Evolutionary conservation across 2,888 invertebrate species (phyloP).

Genomic region (Polyploca ridens): DNA sequence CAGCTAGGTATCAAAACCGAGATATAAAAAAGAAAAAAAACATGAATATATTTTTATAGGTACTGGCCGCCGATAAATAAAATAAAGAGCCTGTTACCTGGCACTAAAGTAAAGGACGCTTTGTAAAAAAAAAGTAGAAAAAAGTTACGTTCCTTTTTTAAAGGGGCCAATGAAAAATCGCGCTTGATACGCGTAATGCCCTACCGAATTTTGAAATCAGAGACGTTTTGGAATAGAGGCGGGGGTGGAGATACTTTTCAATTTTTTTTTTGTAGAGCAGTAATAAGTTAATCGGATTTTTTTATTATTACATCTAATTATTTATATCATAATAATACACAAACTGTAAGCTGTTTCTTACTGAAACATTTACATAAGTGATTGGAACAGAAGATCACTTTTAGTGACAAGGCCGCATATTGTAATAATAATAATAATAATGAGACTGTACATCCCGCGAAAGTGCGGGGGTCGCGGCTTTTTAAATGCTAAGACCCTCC

Average conservation of each 20-base stretch:
- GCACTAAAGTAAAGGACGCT: conserved; percentile 12
- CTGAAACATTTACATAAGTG: too few relatives aligned
- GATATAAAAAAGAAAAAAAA: conserved; percentile 9
- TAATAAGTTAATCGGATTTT: neutral
- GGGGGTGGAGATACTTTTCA: conserved; percentile 24
- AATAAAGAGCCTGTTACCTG: conserved; percentile 17
- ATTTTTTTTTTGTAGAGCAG: too few relatives aligned
- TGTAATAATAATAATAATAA: too few relatives aligned
- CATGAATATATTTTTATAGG: conserved; percentile 1
- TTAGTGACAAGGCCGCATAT: too few relatives aligned
- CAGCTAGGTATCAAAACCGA: neutral
- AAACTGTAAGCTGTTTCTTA: too few relatives aligned
- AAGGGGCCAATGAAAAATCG: conserved; percentile 74
- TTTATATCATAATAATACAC: too few relatives aligned
- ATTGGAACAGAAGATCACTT: too few relatives aligned
- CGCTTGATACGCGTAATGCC: conserved; percentile 65
- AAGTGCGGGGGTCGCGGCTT: too few relatives aligned
- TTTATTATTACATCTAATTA: too few relatives aligned
- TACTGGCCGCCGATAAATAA: conserved; percentile 13
- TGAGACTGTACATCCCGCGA: too few relatives aligned
- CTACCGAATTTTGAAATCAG: conserved; percentile 77
- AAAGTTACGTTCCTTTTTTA: conserved; percentile 57
- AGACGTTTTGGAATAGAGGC: conserved; percentile 45
- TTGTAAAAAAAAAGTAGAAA: conserved; percentile 27
- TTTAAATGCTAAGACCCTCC: too few relatives aligned